Conservation (phyloP, 23 tunicate genomes). For the Styela clava region DNA sequence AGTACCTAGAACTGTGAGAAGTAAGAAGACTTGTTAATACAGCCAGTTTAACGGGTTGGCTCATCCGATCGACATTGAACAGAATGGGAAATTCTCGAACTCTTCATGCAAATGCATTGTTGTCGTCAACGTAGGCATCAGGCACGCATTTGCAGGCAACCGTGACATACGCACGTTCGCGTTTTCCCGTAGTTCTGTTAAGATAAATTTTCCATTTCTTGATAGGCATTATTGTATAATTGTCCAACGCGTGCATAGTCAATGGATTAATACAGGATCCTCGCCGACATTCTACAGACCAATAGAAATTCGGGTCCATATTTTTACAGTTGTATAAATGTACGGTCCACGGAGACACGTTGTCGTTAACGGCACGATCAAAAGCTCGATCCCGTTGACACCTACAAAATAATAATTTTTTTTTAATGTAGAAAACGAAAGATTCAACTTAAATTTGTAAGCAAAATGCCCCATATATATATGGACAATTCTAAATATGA, state of each 20-base stretch:
- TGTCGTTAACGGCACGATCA: conserved; percentile 11
- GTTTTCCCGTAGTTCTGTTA: background rate
- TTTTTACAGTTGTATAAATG: conserved; percentile 18
- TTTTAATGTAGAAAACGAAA: too few relatives aligned
- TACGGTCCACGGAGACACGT: conserved; percentile 29
- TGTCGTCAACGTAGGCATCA: background rate
- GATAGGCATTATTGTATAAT: conserved; percentile 26
- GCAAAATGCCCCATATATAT: too few relatives aligned
- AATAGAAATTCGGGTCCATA: conserved; percentile 2
- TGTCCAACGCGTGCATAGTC: background rate
- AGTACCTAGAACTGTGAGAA: too few relatives aligned
- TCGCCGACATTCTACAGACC: conserved; percentile 17
- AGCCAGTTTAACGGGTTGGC: too few relatives aligned
- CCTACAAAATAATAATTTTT: background rate
- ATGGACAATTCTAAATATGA: too few relatives aligned
- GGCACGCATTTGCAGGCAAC: conserved; percentile 32
- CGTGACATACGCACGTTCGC: conserved; percentile 4
- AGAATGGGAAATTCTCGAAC: too few relatives aligned
- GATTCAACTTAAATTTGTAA: too few relatives aligned
- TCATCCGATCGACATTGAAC: too few relatives aligned
- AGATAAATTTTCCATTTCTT: background rate
- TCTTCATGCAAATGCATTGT: conserved; percentile 11
- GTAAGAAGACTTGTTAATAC: too few relatives aligned
- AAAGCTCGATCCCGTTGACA: background rate
- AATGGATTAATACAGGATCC: conserved; percentile 26